Conservation (phyloP, 2,113 vertebrate genomes). For the Genyomyrus donnyi region DNA sequence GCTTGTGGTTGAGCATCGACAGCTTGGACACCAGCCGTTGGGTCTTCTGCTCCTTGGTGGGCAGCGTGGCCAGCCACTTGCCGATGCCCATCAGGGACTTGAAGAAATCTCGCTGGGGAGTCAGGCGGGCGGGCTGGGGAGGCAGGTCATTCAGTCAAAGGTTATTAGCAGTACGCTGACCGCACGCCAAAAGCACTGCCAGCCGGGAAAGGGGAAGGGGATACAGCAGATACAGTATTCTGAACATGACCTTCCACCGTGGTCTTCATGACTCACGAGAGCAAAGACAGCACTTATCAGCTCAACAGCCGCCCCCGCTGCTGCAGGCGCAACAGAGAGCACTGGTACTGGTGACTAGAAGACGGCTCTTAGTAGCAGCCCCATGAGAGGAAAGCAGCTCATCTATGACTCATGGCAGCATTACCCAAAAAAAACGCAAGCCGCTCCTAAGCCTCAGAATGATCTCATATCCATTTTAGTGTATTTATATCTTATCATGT, state of each 20-base stretch:
- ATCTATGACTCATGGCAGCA: neutral
- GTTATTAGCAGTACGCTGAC: neutral
- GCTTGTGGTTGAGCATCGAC: constrained; percentile 90
- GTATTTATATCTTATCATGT: neutral
- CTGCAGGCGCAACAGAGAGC: neutral
- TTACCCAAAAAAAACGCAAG: neutral
- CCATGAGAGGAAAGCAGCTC: neutral
- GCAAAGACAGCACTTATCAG: neutral
- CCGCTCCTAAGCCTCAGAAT: neutral
- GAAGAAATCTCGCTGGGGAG: constrained; percentile 88
- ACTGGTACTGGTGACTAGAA: neutral
- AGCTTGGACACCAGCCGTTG: constrained; percentile 85
- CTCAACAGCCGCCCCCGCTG: neutral
- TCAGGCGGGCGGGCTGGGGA: constrained; percentile 75
- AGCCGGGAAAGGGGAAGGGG: neutral
- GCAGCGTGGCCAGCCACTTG: constrained; percentile 82
- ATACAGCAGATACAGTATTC: neutral
- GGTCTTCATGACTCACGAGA: neutral
- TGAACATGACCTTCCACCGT: neutral
- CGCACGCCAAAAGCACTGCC: neutral
- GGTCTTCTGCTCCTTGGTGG: constrained; percentile 97
- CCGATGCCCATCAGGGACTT: constrained; percentile 90
- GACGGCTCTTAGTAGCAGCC: neutral
- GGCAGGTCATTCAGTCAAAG: neutral
- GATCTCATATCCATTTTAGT: neutral